Base-by-base conservation (phyloP, 2,888 invertebrate genomes). In the Andrena bicolor region DNA sequence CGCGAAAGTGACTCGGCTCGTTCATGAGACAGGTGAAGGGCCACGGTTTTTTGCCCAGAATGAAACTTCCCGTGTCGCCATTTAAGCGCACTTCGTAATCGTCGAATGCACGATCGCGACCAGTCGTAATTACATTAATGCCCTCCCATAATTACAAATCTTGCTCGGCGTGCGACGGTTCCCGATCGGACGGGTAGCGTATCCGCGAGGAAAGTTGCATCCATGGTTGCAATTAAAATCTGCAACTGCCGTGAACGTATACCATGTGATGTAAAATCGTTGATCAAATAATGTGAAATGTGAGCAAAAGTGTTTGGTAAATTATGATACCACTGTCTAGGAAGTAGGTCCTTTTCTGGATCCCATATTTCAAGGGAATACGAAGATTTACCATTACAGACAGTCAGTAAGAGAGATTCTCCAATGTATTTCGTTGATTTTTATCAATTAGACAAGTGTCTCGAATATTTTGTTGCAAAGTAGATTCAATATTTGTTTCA, bases 21-120 rank as follows among this genome's bases (percentile, higher is more conserved):
- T 65, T 74, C 58, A 72, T 72, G 84, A 70, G 84, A 76, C 85
- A 70, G 85, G 85, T 84, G 85, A 85, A 84, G 81, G 84, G 81
- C 85, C 78, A 76, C 48, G 48, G 65, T 84, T 85, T 41, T 85
- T 85, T 84, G 60, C 51, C 3, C 53, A 56, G 56, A 56, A 48
- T 64, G 69, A 68, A 63, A 84, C 85, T 85, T 85, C 84, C 81
- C 84, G 84, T 48, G 80, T 84, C 66, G 58, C 84, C 84, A 80
- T 81, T 84, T 84, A 81, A 84, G 83, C 63, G 70, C 26, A 8
- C 63, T 10, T 30, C 60, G 66, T 64, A 73, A 84, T 84, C 79
- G 70, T 28, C 73, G 56, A 28, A 66, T 66, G 73, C 76, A 77
- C 74, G 61, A 76, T 58, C 56, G 49, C 66, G 73, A 74, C 84